Conservation (phyloP, 2,888 invertebrate species). For the Cryptocheilus praepositus region DNA sequence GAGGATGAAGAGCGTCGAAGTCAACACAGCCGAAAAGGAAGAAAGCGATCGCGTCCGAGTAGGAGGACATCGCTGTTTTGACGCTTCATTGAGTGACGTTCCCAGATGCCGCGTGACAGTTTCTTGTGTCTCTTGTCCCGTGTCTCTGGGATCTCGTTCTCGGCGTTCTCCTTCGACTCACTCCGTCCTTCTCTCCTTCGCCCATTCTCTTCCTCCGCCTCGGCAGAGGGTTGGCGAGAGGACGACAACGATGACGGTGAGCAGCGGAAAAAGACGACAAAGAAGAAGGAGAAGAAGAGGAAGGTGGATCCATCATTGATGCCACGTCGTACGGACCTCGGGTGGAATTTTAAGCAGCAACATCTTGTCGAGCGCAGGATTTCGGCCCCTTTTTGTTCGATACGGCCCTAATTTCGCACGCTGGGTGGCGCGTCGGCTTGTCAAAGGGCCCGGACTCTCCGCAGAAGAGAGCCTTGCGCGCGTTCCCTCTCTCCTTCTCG, state of each 20-base stretch:
- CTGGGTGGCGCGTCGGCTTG: constrained; percentile 69
- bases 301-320: constrained; percentile 67
- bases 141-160: constrained; percentile 45
- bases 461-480: constrained; percentile 32
- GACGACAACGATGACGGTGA: constrained; percentile 35
- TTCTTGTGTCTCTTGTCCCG: constrained; percentile 53
- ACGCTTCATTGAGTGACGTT: constrained; percentile 60
- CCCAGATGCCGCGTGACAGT: constrained; percentile 60
- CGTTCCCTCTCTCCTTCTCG: constrained; percentile 14
- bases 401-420: constrained; percentile 68
- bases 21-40: not conserved
- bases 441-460: constrained; percentile 55
- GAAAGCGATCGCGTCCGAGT: too few species aligned
- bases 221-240: constrained; percentile 35
- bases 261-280: constrained; percentile 13
- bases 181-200: not conserved
- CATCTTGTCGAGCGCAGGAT: constrained; percentile 58
- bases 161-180: constrained; percentile 31
- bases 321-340: constrained; percentile 58
- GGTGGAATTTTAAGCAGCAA: constrained; percentile 68
- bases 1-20: constrained; percentile 14
- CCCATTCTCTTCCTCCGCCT: constrained; percentile 26
- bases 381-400: constrained; percentile 62
- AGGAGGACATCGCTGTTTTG: constrained; percentile 58
- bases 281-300: constrained; percentile 37